Evolutionary conservation across 2,888 invertebrate genomes (phyloP).

Genomic region (Phragmatobia fuliginosa): DNA sequence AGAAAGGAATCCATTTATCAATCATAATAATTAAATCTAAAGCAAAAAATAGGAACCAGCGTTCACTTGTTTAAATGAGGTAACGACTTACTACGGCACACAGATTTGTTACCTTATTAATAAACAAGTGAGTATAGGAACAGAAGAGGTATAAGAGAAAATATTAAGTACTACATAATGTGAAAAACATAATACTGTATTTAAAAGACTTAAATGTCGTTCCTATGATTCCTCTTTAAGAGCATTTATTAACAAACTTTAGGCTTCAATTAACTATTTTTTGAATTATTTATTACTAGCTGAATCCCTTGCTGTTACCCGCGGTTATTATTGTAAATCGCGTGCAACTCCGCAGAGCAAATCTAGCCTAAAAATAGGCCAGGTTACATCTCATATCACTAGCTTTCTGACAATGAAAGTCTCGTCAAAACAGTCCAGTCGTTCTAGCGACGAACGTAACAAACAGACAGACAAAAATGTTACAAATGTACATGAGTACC

Average conservation of each 20-base stretch:
- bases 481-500: too few relatives aligned
- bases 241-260: conserved; percentile 3
- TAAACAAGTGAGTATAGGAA: neutral
- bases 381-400: too few relatives aligned
- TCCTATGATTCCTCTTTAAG: neutral
- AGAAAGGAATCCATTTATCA: neutral
- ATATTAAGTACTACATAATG: neutral
- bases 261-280: neutral
- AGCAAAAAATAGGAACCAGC: neutral
- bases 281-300: too few relatives aligned
- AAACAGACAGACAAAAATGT: too few relatives aligned
- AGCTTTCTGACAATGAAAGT: too few relatives aligned
- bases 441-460: too few relatives aligned
- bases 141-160: neutral
- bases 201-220: neutral
- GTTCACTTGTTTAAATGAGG: neutral
- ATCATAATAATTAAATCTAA: neutral
- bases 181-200: neutral
- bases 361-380: too few relatives aligned
- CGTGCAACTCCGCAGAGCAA: too few relatives aligned
- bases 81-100: neutral
- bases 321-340: too few relatives aligned
- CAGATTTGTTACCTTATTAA: neutral
- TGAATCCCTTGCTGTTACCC: too few relatives aligned
- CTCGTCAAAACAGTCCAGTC: too few relatives aligned